Conservation (phyloP, 2,797 vertebrate genomes). For the Anabas testudineus region DNA sequence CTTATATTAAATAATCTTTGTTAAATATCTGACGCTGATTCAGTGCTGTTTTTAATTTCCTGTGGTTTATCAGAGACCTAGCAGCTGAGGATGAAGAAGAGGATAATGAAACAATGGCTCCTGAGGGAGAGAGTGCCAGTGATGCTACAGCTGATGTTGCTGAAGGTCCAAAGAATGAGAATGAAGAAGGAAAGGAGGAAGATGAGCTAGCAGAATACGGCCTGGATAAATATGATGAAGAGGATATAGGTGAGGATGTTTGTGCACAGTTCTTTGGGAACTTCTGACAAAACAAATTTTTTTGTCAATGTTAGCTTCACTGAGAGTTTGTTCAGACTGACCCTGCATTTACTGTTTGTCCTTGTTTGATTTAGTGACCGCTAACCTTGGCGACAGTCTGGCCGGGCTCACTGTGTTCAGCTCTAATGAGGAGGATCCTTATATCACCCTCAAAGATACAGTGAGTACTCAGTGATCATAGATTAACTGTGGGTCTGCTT, state of each 20-base stretch:
- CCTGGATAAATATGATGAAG: constrained; percentile 93
- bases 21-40: background rate
- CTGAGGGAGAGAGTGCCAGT: constrained; percentile 39
- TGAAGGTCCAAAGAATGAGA: constrained; percentile 46
- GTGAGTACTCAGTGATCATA: constrained; percentile 77
- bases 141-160: constrained; percentile 39
- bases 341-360: background rate
- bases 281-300: background rate
- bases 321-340: background rate
- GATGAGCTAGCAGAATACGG: constrained; percentile 92
- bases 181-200: constrained; percentile 62
- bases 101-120: constrained; percentile 77
- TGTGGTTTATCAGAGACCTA: constrained; percentile 74
- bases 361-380: constrained; percentile 72
- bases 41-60: background rate
- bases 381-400: constrained; percentile 92
- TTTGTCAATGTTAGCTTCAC: background rate
- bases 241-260: constrained; percentile 80
- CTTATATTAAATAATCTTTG: background rate
- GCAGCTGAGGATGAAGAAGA: constrained; percentile 79
- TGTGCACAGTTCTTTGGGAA: background rate
- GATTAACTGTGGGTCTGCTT: background rate
- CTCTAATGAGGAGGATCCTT: constrained; percentile 93
- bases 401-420: constrained; percentile 92
- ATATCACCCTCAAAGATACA: constrained; percentile 95